Evolutionary conservation across 92 coral and sea anemone species (phyloP), one percentile per base, ranked within the genome.

Genomic region (Siderastrea siderea): DNA sequence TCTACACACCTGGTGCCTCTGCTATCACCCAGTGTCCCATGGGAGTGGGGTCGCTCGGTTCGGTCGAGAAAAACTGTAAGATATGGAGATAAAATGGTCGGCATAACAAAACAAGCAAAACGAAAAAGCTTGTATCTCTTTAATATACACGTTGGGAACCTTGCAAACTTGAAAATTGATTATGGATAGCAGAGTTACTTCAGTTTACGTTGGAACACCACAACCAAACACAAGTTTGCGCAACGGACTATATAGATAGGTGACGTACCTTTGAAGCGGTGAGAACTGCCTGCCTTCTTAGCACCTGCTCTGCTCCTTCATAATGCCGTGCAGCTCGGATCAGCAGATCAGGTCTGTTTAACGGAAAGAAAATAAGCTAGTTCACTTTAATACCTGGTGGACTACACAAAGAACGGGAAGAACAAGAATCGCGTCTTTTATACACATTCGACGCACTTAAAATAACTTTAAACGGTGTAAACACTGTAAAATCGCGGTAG

Each of bases 291-390:
- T 92, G 94, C 74, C 98, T 82, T 71, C 97, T 85, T 14, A 97
- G 85, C 61, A 97, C 96, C 83, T 97, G 99, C 67, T 94, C 96
- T 1, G 99, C 99, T 44, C 98, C 99, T 88, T 97, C 99, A 69
- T 97, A 97, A 87, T 97, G 99, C 12, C 99, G 91, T 10, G 99
- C 99, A 3, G 98, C 99, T 53, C 99, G 98, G 61, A 95, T 95
- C 69, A 97, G 84, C 80, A 93, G 78, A 83, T 97, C 97, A 4
- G 97, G 97, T 78, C 99, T 97, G 77, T 16, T 50, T 58, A 71
- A 48, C 0, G 15, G 63, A 71, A 51, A 68, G 7, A 19, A 12
- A n/a, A 64, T 54, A 12, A 50, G 38, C 38, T 26, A 26, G 38
- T 26, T 26, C 38, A 26, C 38, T 26, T 26, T 26, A 26, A 26